Conservation (phyloP, 2,113 vertebrate genomes). For the Siphamia tubifer region DNA sequence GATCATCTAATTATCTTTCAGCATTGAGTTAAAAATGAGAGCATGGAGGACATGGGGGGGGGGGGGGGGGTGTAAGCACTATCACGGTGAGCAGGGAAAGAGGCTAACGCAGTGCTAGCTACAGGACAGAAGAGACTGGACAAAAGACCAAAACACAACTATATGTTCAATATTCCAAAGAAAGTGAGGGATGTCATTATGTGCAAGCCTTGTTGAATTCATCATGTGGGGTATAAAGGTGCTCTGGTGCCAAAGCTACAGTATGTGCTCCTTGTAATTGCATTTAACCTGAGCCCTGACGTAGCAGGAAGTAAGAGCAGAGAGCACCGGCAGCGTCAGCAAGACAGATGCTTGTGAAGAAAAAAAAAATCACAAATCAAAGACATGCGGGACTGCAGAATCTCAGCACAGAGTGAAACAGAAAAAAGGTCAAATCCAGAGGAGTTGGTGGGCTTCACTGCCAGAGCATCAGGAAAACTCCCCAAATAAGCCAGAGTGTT, state of each 20-base stretch:
- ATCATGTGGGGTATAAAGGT: no score
- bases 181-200: no score
- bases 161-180: no score
- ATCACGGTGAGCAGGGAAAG: not conserved
- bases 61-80: not conserved
- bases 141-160: no score
- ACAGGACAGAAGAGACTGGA: not conserved
- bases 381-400: slow-evolving; percentile 34
- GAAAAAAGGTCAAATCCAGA: slow-evolving; percentile 69
- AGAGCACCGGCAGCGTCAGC: slow-evolving; percentile 33
- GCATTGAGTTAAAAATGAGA: slow-evolving; percentile 25
- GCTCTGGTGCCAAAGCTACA: no score
- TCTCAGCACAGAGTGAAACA: slow-evolving; percentile 37
- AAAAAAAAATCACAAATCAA: slow-evolving; percentile 51
- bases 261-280: no score
- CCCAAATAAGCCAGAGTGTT: slow-evolving; percentile 71
- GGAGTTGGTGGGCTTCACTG: slow-evolving; percentile 43
- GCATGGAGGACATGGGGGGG: slow-evolving; percentile 24
- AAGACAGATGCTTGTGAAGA: slow-evolving; percentile 14
- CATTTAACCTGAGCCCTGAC: slow-evolving; percentile 16
- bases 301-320: slow-evolving; percentile 17
- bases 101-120: slow-evolving; percentile 11
- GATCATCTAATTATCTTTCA: slow-evolving; percentile 54
- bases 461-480: slow-evolving; percentile 55
- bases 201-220: no score